Evolutionary conservation across 2,888 invertebrate genomes (phyloP).

Genomic region (Tiphia femorata): DNA sequence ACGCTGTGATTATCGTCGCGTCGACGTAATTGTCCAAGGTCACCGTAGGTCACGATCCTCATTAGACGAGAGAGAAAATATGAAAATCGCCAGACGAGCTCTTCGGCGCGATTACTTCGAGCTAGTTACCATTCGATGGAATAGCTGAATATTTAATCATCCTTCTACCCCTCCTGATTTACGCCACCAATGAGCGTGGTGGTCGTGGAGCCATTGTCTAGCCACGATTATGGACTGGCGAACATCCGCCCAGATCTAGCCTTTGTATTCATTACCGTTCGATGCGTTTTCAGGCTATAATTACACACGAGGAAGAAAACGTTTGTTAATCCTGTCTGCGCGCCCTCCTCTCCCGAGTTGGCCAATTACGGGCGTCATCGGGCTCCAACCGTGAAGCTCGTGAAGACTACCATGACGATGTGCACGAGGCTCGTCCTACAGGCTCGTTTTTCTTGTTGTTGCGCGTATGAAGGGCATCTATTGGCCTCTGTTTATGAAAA

Average conservation of each 20-base stretch:
- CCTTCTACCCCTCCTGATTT: conserved; percentile 14
- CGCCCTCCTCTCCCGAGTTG: not conserved
- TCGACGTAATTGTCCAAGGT: no score
- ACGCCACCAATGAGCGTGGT: conserved; percentile 30
- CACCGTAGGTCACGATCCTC: no score
- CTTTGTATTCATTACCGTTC: conserved; percentile 27
- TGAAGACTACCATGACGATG: no score
- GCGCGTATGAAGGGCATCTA: no score
- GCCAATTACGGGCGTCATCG: no score
- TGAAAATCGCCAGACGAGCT: not conserved
- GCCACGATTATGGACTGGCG: conserved; percentile 27
- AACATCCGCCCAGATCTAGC: conserved; percentile 33
- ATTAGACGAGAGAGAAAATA: not conserved
- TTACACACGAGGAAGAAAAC: conserved; percentile 5
- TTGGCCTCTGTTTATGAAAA: no score
- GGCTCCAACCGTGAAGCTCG: no score
- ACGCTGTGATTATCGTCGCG: no score
- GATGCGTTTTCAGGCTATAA: conserved; percentile 25
- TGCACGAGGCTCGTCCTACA: no score
- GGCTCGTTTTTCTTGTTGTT: no score
- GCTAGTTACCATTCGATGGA: conserved; percentile 19
- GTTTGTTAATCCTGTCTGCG: no score
- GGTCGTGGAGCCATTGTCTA: conserved; percentile 37
- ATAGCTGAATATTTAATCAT: conserved; percentile 30
- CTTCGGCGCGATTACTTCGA: no score